These are phyloP conservation scores for Clepsis dumicolana DNA, from an alignment of 2,888 invertebrate genomes.

Conservation along the genomic window DNA sequence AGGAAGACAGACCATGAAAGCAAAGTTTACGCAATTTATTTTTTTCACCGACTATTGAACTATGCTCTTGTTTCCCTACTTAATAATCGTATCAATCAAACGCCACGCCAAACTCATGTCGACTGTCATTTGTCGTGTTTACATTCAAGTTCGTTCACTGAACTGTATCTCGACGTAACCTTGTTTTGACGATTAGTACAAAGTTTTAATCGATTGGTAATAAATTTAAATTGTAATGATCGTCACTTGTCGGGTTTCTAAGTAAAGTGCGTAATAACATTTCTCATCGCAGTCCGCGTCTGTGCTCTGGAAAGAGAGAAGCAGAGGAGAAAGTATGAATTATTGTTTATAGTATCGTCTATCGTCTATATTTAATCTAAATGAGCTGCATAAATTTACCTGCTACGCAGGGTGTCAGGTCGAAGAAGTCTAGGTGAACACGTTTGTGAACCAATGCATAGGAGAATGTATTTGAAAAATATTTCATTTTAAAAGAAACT, in stretches of 20 bases:
- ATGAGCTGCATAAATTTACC: neutral
- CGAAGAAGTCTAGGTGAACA: slow-evolving; percentile 25
- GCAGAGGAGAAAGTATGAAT: slow-evolving; percentile 33
- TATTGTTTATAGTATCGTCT: slow-evolving; percentile 32
- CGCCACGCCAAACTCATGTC: slow-evolving; percentile 32
- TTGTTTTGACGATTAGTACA: slow-evolving; percentile 27
- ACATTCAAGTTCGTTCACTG: slow-evolving; percentile 30
- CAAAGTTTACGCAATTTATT: no score
- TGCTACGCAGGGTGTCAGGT: no score
- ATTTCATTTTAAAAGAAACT: no score
- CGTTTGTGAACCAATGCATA: slow-evolving; percentile 1
- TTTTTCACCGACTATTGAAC: neutral
- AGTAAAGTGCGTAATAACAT: slow-evolving; percentile 31
- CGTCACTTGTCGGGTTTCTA: slow-evolving; percentile 23
- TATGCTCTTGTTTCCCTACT: neutral
- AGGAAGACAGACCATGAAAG: no score
- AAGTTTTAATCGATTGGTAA: slow-evolving; percentile 32
- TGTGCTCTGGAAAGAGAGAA: slow-evolving; percentile 29
- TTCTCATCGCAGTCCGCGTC: slow-evolving; percentile 18
- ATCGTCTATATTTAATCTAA: neutral
- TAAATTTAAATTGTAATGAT: slow-evolving; percentile 27
- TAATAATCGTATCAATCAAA: slow-evolving; percentile 36
- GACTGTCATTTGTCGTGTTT: slow-evolving; percentile 33
- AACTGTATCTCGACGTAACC: slow-evolving; percentile 14
- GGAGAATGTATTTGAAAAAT: no score